phyloP scores from a whole-genome alignment of 1,140 invertebrate species.

The Sogatella furcifera region DNA sequence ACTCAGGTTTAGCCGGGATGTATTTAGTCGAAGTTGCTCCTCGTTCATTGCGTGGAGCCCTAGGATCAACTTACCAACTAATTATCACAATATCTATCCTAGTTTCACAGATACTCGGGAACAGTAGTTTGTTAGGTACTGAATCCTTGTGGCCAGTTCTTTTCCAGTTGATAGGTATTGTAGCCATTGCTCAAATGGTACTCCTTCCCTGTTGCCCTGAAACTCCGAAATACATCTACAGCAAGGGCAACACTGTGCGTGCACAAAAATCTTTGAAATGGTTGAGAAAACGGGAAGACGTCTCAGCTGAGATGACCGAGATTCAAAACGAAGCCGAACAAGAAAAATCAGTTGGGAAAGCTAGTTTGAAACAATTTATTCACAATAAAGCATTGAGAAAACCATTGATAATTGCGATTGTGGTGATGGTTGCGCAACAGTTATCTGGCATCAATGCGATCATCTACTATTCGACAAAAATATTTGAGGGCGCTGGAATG shows the following conservation, averaged over 20 bases:
- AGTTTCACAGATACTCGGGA: constrained; percentile 65
- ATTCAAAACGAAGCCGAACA: constrained; percentile 72
- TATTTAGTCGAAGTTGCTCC: constrained; percentile 82
- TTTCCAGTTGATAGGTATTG: constrained; percentile 58
- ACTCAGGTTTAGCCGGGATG: constrained; percentile 74
- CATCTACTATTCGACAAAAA: constrained; percentile 77
- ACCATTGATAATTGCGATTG: constrained; percentile 67
- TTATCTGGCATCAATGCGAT: constrained; percentile 81
- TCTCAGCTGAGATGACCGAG: constrained; percentile 77
- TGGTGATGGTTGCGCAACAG: constrained; percentile 82
- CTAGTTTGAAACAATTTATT: constrained; percentile 58
- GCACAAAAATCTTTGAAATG: constrained; percentile 39
- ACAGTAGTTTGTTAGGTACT: constrained; percentile 57
- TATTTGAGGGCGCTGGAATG: constrained; percentile 62
- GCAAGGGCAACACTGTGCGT: constrained; percentile 56
- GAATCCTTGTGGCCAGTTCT: constrained; percentile 50
- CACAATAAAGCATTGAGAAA: constrained; percentile 56
- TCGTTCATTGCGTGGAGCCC: constrained; percentile 60
- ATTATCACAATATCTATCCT: constrained; percentile 82
- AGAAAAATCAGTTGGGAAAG: constrained; percentile 55
- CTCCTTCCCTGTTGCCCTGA: constrained; percentile 79
- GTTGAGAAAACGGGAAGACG: constrained; percentile 35
- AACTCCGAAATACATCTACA: constrained; percentile 77
- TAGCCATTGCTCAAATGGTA: constrained; percentile 58
- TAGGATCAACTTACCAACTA: constrained; percentile 76